These are phyloP conservation scores for Globodera rostochiensis DNA, from an alignment of 1,140 invertebrate species.

Conservation along the genomic window DNA sequence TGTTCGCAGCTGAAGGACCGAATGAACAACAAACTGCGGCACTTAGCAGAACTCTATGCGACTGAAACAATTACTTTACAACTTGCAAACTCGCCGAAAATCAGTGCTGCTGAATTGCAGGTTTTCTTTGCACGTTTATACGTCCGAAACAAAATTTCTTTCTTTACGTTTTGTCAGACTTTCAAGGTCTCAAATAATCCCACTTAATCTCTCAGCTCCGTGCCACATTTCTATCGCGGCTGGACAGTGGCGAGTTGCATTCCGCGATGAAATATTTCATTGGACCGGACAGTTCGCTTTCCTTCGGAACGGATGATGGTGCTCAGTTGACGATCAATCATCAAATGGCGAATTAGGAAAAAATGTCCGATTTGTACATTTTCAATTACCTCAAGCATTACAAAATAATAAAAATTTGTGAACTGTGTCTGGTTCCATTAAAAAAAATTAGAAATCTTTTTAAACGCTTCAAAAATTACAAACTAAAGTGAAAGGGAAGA, in stretches of 20 bases:
- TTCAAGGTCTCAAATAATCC: not conserved
- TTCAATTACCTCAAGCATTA: not conserved
- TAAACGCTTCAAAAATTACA: not conserved
- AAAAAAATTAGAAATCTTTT: not conserved
- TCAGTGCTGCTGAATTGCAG: constrained; percentile 47
- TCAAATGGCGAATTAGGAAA: not conserved
- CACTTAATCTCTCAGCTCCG: constrained; percentile 42
- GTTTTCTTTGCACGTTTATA: not conserved
- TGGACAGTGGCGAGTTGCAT: constrained; percentile 18
- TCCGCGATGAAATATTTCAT: constrained; percentile 32
- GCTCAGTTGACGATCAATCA: not conserved
- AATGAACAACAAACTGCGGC: constrained; percentile 29
- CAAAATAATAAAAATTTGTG: not conserved
- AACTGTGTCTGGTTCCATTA: not conserved
- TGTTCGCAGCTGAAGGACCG: constrained; percentile 34
- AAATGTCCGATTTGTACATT: not conserved
- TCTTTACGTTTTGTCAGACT: not conserved
- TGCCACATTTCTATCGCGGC: constrained; percentile 47
- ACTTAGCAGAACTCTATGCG: constrained; percentile 44
- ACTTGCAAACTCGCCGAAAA: constrained; percentile 27
- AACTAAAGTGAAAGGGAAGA: not conserved
- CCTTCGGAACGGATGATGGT: not conserved
- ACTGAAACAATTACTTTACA: constrained; percentile 47
- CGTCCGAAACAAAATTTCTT: not conserved
- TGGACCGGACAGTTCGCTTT: not conserved